phyloP scores from a whole-genome alignment of 2,888 invertebrate species.

The Parnassius mnemosyne region DNA sequence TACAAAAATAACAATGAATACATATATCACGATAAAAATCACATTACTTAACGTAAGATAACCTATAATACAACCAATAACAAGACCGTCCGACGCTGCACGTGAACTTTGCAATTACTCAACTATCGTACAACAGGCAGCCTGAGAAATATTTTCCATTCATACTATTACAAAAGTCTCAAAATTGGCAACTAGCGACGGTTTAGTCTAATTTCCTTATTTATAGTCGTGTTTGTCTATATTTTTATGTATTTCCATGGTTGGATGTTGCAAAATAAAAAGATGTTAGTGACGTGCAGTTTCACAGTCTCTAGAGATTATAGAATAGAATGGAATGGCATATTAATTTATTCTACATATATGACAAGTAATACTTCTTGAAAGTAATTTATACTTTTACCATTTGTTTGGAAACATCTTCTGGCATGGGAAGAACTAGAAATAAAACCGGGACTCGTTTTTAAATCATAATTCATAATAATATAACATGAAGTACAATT shows the following conservation, averaged over 20 bases:
- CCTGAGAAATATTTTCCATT: constrained; percentile 8
- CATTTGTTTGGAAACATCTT: too few species aligned
- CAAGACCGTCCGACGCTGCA: neutral
- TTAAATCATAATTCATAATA: too few species aligned
- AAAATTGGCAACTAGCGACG: neutral
- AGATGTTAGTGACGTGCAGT: neutral
- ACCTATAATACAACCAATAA: neutral
- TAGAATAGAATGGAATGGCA: too few species aligned
- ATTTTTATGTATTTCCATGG: constrained; percentile 1
- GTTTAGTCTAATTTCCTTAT: constrained; percentile 10
- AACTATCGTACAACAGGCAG: neutral
- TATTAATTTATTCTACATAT: too few species aligned
- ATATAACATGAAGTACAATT: too few species aligned
- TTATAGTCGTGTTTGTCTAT: neutral
- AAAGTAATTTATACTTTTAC: too few species aligned
- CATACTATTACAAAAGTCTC: neutral
- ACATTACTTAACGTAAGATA: neutral
- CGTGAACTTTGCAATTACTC: neutral
- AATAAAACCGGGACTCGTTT: too few species aligned
- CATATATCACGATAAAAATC: too few species aligned
- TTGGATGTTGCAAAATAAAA: constrained; percentile 1
- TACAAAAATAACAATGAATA: too few species aligned
- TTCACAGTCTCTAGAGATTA: too few species aligned
- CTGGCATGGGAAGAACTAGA: too few species aligned
- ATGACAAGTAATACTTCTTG: too few species aligned